Percentiles rank a stretch among this genome's conserved stretches.
Evolutionary conservation across 2,113 vertebrate species (phyloP).

Genomic region (Vidua macroura): DNA sequence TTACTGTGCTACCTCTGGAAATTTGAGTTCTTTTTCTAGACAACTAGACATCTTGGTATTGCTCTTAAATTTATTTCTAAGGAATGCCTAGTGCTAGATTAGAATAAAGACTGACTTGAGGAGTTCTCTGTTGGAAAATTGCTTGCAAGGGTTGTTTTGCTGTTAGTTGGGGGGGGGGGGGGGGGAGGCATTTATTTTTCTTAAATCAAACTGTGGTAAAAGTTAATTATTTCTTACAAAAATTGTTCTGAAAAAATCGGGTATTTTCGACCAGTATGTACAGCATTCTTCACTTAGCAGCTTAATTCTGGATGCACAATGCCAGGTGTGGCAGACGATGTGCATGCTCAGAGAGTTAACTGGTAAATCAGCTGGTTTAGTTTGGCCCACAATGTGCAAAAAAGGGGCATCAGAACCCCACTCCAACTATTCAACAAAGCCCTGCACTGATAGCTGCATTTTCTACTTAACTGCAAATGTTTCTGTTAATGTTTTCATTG

Average conservation of each 20-base stretch:
- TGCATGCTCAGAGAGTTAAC: neutral
- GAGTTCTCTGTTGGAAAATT: neutral
- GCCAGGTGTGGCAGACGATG: neutral
- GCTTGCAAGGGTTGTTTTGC: neutral
- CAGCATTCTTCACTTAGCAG: neutral
- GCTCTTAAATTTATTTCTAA: neutral
- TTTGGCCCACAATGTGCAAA: neutral
- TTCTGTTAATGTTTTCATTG: neutral
- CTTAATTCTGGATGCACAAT: neutral
- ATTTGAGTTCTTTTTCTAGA: neutral
- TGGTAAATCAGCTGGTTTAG: neutral
- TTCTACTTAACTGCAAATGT: neutral
- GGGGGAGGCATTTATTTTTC: neutral
- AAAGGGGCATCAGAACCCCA: neutral
- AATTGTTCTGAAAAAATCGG: neutral
- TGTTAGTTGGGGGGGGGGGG: rapidly evolving
- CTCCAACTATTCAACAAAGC: neutral
- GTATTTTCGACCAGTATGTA: neutral
- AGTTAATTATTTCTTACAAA: neutral
- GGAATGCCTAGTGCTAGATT: neutral
- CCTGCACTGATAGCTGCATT: neutral
- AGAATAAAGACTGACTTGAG: neutral
- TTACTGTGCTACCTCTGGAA: neutral
- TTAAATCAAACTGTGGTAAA: neutral
- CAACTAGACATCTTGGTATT: neutral